Evolutionary conservation across 2,888 invertebrate species (phyloP), one percentile per base, ranked within the genome.

Genomic region (Flabesymbios commensalis): DNA sequence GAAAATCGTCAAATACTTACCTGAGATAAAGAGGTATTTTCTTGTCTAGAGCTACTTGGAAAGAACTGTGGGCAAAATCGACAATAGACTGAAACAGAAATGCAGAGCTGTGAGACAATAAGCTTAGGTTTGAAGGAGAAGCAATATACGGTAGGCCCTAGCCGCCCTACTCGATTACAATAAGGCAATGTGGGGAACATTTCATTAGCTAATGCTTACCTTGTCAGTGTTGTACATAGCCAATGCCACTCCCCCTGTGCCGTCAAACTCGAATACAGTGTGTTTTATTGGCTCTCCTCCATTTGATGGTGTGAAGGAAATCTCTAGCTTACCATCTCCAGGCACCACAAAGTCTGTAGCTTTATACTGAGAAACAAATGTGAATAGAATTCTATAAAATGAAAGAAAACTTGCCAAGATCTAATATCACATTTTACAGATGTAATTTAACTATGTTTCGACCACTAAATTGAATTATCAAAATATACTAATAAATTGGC

Each of bases 331-430:
- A 29, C 98, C 98, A 53, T 90, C 88, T 4, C 91, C 90, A 53
- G 96, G 95, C 0, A 98, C 93, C 14, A 98, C 87, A 83, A 97
- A 95, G 84, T 99, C 98, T 17, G 94, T 94, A 0, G 97, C 97
- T 62, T 77, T 77, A 69, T 82, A 82, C 81, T 81, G 74, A 14
- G 72, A 67, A 51, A 39, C 10, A 22, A 22, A n/a, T 45, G n/a
- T n/a, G n/a, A n/a, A n/a, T n/a, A n/a, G n/a, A n/a, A n/a, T n/a
- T n/a, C n/a, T n/a, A n/a, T n/a, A n/a, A n/a, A n/a, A n/a, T n/a
- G n/a, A n/a, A n/a, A n/a, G n/a, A n/a, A n/a, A n/a, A n/a, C n/a
- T n/a, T n/a, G n/a, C n/a, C n/a, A n/a, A n/a, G n/a, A n/a, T n/a
- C n/a, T n/a, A n/a, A n/a, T n/a, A n/a, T n/a, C n/a, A n/a, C n/a